A percentile compares a stretch with the other conserved stretches of the same genome.
phyloP scores from a whole-genome alignment of 1,140 invertebrate genomes.

The Spodoptera litura region DNA sequence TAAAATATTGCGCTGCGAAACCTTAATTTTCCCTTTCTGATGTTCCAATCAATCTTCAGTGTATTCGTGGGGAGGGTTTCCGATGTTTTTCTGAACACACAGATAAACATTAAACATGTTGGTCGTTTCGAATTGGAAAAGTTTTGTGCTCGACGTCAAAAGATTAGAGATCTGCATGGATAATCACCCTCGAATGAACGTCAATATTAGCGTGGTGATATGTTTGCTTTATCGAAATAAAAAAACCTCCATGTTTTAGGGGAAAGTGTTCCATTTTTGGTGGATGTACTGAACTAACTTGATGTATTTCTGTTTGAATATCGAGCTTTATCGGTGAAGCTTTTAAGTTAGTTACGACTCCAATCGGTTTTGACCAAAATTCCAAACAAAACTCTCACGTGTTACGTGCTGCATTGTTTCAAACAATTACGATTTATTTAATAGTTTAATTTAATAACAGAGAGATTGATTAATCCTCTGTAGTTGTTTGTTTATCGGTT shows the following conservation, averaged over 20 bases:
- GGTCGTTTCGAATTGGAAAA: slow-evolving; percentile 36
- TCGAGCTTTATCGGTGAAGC: background rate
- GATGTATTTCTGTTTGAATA: background rate
- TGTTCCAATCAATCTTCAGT: slow-evolving; percentile 72
- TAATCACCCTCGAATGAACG: slow-evolving; percentile 35
- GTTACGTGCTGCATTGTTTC: slow-evolving; percentile 2
- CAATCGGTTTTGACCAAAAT: slow-evolving; percentile 3
- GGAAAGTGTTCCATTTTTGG: background rate
- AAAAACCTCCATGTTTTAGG: background rate
- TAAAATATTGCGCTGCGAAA: slow-evolving; percentile 80
- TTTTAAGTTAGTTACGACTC: background rate
- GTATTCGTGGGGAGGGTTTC: slow-evolving; percentile 47
- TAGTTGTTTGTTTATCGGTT: too few species aligned
- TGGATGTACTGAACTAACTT: background rate
- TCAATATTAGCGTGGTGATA: slow-evolving; percentile 8
- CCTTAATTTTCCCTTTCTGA: slow-evolving; percentile 78
- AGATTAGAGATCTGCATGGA: slow-evolving; percentile 33
- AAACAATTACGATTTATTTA: background rate
- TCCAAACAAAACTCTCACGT: background rate
- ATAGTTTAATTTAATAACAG: background rate
- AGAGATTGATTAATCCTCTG: background rate
- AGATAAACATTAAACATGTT: slow-evolving; percentile 44
- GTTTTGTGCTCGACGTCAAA: slow-evolving; percentile 37
- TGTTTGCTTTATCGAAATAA: slow-evolving; percentile 5
- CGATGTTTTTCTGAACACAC: slow-evolving; percentile 37